Evolutionary conservation across 2,797 vertebrate species (phyloP).

Genomic region (Peromyscus nudipes): DNA sequence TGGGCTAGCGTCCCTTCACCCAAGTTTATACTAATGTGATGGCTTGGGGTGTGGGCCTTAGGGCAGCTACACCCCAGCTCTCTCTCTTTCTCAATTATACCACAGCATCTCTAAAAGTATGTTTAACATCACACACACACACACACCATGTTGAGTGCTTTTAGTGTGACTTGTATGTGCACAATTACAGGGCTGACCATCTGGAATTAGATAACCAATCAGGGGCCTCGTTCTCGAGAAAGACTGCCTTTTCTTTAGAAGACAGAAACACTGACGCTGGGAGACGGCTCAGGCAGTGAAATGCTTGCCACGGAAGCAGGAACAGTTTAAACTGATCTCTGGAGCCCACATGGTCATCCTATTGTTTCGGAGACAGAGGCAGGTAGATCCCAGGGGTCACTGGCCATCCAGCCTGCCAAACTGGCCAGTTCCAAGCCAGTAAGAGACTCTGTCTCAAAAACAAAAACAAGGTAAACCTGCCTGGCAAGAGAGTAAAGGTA

Average conservation of each 20-base stretch:
- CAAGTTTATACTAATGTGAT: neutral
- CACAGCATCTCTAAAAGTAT: neutral
- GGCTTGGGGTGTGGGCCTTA: neutral
- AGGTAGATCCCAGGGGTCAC: neutral
- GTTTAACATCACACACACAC: neutral
- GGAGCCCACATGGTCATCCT: neutral
- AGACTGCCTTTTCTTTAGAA: constrained; percentile 17
- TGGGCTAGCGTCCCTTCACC: neutral
- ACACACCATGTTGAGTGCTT: neutral
- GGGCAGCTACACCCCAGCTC: neutral
- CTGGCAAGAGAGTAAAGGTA: neutral
- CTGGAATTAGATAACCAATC: neutral
- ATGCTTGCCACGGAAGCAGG: neutral
- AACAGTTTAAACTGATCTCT: neutral
- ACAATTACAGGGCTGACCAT: neutral
- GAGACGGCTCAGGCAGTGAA: neutral
- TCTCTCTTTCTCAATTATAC: too few species aligned
- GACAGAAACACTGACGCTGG: neutral
- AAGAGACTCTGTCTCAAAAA: neutral
- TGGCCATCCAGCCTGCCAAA: neutral
- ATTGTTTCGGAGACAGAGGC: neutral
- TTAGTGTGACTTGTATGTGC: neutral
- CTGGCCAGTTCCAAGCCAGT: neutral
- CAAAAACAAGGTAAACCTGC: neutral
- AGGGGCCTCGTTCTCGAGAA: neutral